Evolutionary conservation across 2,888 invertebrate genomes (phyloP).

Genomic region (Minunthozetes semirufus): DNA sequence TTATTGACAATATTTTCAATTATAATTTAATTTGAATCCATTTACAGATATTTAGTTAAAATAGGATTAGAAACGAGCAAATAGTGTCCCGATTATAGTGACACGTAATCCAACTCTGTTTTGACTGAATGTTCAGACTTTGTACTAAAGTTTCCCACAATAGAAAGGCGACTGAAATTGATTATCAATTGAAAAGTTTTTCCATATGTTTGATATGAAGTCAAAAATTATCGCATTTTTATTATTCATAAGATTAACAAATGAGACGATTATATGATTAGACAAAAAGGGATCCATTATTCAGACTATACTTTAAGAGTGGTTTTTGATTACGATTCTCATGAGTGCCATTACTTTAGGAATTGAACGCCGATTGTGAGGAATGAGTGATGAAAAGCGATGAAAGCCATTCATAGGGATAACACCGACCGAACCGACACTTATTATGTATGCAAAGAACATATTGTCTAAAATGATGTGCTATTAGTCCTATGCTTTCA

Average conservation of each 20-base stretch:
- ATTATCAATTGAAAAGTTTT: too few species aligned
- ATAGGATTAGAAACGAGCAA: too few species aligned
- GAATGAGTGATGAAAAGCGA: background rate
- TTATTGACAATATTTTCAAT: too few species aligned
- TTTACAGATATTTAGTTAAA: too few species aligned
- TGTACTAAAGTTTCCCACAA: too few species aligned
- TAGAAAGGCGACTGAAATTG: too few species aligned
- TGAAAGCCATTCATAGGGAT: background rate
- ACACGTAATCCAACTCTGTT: too few species aligned
- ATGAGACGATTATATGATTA: constrained; percentile 1
- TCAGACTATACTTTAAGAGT: background rate
- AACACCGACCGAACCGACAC: constrained; percentile 2
- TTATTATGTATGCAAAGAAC: constrained; percentile 27
- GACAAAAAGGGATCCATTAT: constrained; percentile 18
- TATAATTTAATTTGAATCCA: too few species aligned
- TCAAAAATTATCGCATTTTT: too few species aligned
- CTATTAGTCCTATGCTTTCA: background rate
- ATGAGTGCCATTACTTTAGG: constrained; percentile 14
- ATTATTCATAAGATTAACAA: constrained; percentile 7
- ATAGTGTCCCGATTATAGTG: too few species aligned
- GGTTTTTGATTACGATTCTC: constrained; percentile 27
- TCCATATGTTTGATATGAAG: too few species aligned
- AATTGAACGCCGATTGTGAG: background rate
- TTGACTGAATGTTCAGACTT: too few species aligned
- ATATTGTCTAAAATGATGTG: background rate